Conservation (phyloP, 2,113 vertebrate genomes). For the Nothobranchius kuhntae region DNA sequence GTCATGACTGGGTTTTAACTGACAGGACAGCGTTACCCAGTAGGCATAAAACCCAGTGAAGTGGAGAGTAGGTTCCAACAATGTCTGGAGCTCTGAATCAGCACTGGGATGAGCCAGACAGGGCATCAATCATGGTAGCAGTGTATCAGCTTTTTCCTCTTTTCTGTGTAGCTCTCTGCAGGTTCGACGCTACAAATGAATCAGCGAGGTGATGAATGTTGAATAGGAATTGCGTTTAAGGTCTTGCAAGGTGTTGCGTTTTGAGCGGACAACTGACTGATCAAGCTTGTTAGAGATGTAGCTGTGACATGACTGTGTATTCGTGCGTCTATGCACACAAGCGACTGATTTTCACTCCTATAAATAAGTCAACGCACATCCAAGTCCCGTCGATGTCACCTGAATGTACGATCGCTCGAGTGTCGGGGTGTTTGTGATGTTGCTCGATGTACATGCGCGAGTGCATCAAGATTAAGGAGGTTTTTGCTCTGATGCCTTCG, state of each 20-base stretch:
- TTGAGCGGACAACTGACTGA: slow-evolving; percentile 14
- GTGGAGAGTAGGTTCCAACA: slow-evolving; percentile 44
- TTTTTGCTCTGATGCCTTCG: slow-evolving; percentile 40
- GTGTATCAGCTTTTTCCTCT: slow-evolving; percentile 55
- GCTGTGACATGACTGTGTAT: slow-evolving; percentile 22
- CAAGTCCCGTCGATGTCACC: slow-evolving; percentile 23
- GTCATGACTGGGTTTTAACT: slow-evolving; percentile 39
- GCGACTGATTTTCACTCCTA: slow-evolving; percentile 21
- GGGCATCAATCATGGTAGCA: slow-evolving; percentile 58
- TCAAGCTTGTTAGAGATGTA: slow-evolving; percentile 9
- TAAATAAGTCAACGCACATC: slow-evolving; percentile 22
- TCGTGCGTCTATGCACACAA: slow-evolving; percentile 15
- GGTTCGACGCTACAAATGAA: slow-evolving; percentile 50
- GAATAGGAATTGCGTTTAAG: slow-evolving; percentile 34
- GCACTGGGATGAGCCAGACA: slow-evolving; percentile 42
- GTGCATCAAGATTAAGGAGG: slow-evolving; percentile 37
- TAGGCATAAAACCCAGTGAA: slow-evolving; percentile 50
- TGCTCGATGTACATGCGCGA: not conserved
- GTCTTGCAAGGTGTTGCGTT: slow-evolving; percentile 8
- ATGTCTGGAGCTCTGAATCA: slow-evolving; percentile 57
- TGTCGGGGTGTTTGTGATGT: slow-evolving; percentile 33
- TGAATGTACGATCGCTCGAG: slow-evolving; percentile 17
- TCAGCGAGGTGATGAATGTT: slow-evolving; percentile 34
- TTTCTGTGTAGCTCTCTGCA: slow-evolving; percentile 34
- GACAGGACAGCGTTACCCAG: slow-evolving; percentile 49